A percentile compares a stretch with the other conserved stretches of the same genome.
Evolutionary conservation across 2,797 vertebrate genomes (phyloP).

Genomic region (Alectoris magna): DNA sequence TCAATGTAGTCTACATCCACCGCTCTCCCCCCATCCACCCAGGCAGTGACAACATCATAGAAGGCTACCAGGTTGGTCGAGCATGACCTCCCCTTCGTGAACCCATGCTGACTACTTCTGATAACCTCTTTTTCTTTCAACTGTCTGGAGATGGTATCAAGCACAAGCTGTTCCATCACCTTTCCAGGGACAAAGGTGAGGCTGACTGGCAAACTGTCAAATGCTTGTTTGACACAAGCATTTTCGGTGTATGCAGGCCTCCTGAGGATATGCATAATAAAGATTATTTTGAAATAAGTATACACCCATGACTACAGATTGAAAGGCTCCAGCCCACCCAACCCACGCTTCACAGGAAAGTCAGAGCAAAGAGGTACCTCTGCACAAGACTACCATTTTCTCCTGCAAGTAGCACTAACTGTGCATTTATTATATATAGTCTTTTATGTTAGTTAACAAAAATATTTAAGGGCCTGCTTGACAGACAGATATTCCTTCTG

Average conservation of each 20-base stretch:
- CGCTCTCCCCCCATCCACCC: too few relatives aligned
- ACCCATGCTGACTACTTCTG: too few relatives aligned
- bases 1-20: too few relatives aligned
- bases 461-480: not conserved
- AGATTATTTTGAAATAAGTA: not conserved
- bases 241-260: not conserved
- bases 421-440: not conserved
- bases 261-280: not conserved
- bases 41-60: too few relatives aligned
- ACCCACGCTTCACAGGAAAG: not conserved
- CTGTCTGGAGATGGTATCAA: too few relatives aligned
- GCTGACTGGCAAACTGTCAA: too few relatives aligned
- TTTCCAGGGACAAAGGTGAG: too few relatives aligned
- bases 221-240: not conserved
- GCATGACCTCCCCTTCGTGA: too few relatives aligned
- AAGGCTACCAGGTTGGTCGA: too few relatives aligned
- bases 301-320: not conserved
- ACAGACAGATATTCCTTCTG: not conserved
- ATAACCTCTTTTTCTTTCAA: too few relatives aligned
- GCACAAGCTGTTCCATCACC: too few relatives aligned
- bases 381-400: not conserved
- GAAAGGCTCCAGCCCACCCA: not conserved
- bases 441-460: not conserved
- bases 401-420: not conserved
- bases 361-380: not conserved